Evolutionary conservation across 2,797 vertebrate species (phyloP).

Genomic region (Aythya fuligula): DNA sequence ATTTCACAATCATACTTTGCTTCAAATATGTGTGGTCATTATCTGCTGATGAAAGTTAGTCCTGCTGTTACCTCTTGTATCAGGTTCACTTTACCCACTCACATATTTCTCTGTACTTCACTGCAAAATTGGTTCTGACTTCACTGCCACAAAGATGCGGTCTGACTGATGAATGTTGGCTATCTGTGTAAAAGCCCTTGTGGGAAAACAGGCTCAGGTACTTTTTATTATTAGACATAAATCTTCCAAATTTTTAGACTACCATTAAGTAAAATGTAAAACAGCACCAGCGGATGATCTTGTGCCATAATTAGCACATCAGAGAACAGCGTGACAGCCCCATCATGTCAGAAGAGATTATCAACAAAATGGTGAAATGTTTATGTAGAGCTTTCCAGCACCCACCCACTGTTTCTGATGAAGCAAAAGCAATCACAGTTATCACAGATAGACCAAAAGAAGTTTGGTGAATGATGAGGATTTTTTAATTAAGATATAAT

Average conservation of each 20-base stretch:
- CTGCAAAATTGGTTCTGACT: neutral
- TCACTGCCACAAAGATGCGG: neutral
- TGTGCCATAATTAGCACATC: neutral
- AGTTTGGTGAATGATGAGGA: conserved; percentile 36
- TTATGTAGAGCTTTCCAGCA: neutral
- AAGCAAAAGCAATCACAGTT: neutral
- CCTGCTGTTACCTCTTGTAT: neutral
- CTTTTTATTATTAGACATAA: neutral
- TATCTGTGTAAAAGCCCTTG: neutral
- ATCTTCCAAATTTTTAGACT: neutral
- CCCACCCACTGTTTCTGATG: neutral
- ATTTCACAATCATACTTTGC: neutral
- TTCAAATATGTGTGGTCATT: neutral
- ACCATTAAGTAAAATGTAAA: neutral
- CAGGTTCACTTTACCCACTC: neutral
- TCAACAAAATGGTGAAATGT: neutral
- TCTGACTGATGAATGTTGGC: neutral
- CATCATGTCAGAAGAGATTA: neutral
- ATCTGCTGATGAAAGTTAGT: neutral
- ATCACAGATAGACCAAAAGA: conserved; percentile 16
- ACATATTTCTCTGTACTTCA: neutral
- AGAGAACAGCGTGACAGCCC: neutral
- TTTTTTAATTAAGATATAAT: conserved; percentile 73
- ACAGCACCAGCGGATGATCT: neutral
- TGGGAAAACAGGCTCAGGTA: neutral